Evolutionary conservation across 2,888 invertebrate genomes (phyloP), one percentile per base, ranked within the genome.

Genomic region (Drosophila atroscutellata): DNA sequence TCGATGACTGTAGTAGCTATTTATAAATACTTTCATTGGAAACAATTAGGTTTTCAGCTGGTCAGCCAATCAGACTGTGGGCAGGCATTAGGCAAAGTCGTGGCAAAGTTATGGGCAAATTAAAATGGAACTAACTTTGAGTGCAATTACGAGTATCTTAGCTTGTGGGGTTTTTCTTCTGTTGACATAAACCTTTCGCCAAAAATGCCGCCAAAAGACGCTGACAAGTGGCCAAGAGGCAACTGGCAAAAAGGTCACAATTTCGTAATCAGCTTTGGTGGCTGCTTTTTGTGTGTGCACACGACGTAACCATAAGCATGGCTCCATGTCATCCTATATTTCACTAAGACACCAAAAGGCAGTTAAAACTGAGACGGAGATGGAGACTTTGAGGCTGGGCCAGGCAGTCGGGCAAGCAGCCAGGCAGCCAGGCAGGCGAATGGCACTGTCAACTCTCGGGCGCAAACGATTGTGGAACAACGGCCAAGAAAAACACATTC

Each of bases 151-250:
- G 52, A 49, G 61, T 77, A 84, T 75, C 76, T 54, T n/a, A 20
- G 20, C 20, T 58, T 15, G 39, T 49, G 49, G 69, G 42, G 58
- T 20, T 32, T 56, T 56, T 49, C 39, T 63, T 66, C 69, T 66
- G 90, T 86, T 86, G 86, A 90, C 90, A 86, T 90, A 87, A 86
- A 90, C 91, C 86, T 90, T 81, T 90, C 91, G 76, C 83, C 65
- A 32, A 52, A 66, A 74, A 71, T 59, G 80, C 83, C 90, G 84
- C 87, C 85, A 87, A 87, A 87, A 77, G 85, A 76, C 70, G 71
- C 72, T 78, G 85, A 89, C 88, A 81, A 90, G 88, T 89, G 89
- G 85, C 72, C 76, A 64, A 74, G 70, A 72, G 72, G 52, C 59
- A 57, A 49, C 63, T 67, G 69, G 86, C 70, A 72, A 89, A 86